Conservation (phyloP, 2,797 vertebrate species). For the Mormyrops attenuatus region DNA sequence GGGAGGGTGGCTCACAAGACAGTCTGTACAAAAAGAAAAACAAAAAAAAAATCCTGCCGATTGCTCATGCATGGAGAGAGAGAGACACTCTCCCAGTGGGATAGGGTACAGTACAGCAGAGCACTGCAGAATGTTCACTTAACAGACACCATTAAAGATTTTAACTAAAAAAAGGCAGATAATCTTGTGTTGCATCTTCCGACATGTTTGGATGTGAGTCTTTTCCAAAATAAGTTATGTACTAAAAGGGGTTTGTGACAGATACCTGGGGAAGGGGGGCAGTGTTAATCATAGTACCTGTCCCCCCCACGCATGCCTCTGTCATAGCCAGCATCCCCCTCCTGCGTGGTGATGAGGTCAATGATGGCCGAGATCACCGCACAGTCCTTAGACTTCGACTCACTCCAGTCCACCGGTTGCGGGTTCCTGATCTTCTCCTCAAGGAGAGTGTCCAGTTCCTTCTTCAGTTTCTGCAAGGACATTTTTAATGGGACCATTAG, state of each 20-base stretch:
- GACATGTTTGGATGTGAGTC: background rate
- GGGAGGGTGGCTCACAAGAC: background rate
- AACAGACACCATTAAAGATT: background rate
- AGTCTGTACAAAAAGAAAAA: background rate
- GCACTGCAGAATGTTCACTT: background rate
- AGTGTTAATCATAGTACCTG: constrained; percentile 34
- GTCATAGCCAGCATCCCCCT: constrained; percentile 61
- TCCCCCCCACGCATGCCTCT: constrained; percentile 49
- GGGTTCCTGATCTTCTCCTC: constrained; percentile 90
- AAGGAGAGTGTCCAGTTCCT: constrained; percentile 80
- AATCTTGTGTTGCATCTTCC: background rate
- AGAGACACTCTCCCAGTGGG: background rate
- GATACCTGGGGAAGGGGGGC: too few relatives aligned
- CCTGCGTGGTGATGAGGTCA: constrained; percentile 95
- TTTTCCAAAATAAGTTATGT: background rate
- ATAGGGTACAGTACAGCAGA: background rate
- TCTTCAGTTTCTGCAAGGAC: constrained; percentile 71
- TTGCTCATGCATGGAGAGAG: background rate
- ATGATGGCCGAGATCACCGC: constrained; percentile 91
- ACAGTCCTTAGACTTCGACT: constrained; percentile 77
- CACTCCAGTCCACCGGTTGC: constrained; percentile 82
- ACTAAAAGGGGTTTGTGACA: background rate
- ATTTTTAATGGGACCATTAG: background rate
- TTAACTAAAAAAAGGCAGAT: background rate
- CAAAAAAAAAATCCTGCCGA: background rate